Base-by-base conservation (phyloP, 2,113 vertebrate species). In the Pagrus major region DNA sequence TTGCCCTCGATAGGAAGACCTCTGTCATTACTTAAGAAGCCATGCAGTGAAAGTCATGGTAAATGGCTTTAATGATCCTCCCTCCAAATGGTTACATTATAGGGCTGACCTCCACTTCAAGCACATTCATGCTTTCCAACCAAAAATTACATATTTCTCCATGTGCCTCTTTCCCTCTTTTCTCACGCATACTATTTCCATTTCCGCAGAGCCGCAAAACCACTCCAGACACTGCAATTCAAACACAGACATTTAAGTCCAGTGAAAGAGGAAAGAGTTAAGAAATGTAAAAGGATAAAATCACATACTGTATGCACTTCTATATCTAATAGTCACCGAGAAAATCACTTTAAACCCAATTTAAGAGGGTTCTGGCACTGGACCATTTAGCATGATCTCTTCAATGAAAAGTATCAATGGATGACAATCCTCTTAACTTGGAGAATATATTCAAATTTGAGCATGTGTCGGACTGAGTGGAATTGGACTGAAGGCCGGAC, bases 41-140 rank as follows among this genome's bases (percentile, higher is more conserved):
- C 68, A 55, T 64, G 78, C 77, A 71, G 73, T 67, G 65, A 88
- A 83, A 91, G 83, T 87, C 86, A 68, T 60, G 70, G 86, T 85
- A 90, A 92, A 91, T 86, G 84, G 76, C 75, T 92, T 72, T 87
- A 92, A 92, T 91, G 88, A 90, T 81, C 51, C 77, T 87, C 46
- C 80, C 47, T 89, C 68, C 67, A 86, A 92, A 91, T 86, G 80
- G 85, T 73, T 44, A 84, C 73, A 88, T 90, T 89, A 90, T 75
- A 81, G 80, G 78, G 71, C 73, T 93, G 88, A 93, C 89, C 92
- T 87, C 80, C 77, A 72, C 84, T 85, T 81, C 66, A 54, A 70
- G 69, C 73, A 72, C 78, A 63, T 71, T 79, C 64, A 71, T 31
- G 76, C 82, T 81, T 78, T 90, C 33, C n/a, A 56, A 79, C 60